A percentile compares a stretch with the other conserved stretches of the same genome.
Conservation (phyloP, 1,140 invertebrate genomes). For the Trachymyrmex septentrionalis region DNA sequence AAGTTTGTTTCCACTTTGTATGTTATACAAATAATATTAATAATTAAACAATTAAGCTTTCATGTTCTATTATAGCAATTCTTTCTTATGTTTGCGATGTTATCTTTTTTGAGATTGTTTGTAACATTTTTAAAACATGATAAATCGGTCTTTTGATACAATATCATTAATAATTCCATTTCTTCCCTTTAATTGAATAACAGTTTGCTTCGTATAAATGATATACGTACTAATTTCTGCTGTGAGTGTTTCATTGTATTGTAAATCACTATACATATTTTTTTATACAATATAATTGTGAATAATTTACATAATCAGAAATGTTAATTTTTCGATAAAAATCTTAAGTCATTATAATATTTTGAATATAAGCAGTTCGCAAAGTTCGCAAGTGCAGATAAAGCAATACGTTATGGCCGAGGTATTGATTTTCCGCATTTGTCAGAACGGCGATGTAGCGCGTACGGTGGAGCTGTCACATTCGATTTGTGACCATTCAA, state of each 20-base stretch:
- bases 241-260: background rate
- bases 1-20: background rate
- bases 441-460: slow-evolving; percentile 36
- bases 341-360: background rate
- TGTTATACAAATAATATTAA: background rate
- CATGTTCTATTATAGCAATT: background rate
- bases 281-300: background rate
- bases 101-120: background rate
- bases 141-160: background rate
- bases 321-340: background rate
- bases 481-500: slow-evolving; percentile 43
- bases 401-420: background rate
- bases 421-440: slow-evolving; percentile 51
- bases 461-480: slow-evolving; percentile 25
- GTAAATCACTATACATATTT: background rate
- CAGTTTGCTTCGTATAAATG: background rate
- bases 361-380: background rate
- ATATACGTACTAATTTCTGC: background rate
- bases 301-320: slow-evolving; percentile 10
- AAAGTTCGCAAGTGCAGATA: background rate
- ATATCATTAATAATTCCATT: background rate
- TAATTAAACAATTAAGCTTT: background rate
- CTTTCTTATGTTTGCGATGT: background rate
- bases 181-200: slow-evolving; percentile 37
- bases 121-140: background rate